A percentile compares a stretch with the other conserved stretches of the same genome.
Conservation (phyloP, 2,888 invertebrate genomes). For the Gari tellinella region DNA sequence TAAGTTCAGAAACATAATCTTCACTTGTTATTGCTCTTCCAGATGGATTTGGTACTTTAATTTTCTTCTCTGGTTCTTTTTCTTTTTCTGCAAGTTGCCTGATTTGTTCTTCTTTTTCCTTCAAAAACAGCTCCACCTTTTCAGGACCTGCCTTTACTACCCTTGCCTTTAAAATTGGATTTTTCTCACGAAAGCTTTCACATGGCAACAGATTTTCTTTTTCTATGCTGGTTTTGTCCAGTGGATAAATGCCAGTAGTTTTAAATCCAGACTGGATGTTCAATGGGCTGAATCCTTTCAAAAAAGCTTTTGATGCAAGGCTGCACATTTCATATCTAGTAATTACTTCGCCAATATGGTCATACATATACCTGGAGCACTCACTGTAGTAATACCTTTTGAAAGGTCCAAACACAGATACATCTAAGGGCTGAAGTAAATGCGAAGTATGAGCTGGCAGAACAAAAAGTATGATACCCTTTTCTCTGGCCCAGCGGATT, state of each 20-base stretch:
- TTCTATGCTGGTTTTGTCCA: background rate
- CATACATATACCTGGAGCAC: constrained; percentile 13
- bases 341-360: constrained; percentile 23
- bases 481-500: constrained; percentile 32
- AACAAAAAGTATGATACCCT: constrained; percentile 25
- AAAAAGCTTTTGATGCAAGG: constrained; percentile 17
- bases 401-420: constrained; percentile 36
- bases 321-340: constrained; percentile 21
- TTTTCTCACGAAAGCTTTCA: constrained; percentile 10
- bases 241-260: constrained; percentile 28
- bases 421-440: constrained; percentile 40
- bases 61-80: background rate
- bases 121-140: constrained; percentile 6
- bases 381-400: constrained; percentile 33
- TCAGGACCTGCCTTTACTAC: constrained; percentile 11
- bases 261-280: constrained; percentile 20
- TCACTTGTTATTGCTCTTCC: constrained; percentile 13
- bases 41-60: background rate
- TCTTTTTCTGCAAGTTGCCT: background rate
- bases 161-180: constrained; percentile 10
- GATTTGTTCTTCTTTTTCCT: background rate
- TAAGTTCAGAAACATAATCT: background rate
- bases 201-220: constrained; percentile 1
- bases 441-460: constrained; percentile 39
- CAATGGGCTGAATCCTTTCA: constrained; percentile 15